Conservation (phyloP, 2,113 vertebrate genomes). For the Forbesichthys agassizii region DNA sequence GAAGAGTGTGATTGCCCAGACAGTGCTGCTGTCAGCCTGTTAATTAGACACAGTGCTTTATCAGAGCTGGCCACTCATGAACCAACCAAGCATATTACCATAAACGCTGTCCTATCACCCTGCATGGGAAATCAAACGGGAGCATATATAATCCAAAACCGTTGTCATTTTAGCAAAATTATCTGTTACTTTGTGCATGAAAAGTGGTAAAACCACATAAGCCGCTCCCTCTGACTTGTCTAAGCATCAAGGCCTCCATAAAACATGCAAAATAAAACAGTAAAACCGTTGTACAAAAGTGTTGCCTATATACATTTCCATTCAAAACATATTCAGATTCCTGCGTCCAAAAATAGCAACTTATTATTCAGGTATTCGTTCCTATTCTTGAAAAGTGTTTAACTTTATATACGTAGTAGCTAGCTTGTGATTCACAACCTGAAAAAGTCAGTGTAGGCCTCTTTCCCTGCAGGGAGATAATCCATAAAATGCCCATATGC, state of each 20-base stretch:
- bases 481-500: no score
- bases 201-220: slow-evolving; percentile 6
- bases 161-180: slow-evolving; percentile 35
- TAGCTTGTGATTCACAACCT: slow-evolving; percentile 20
- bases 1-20: slow-evolving; percentile 73
- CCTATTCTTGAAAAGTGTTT: neutral
- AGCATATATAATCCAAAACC: slow-evolving; percentile 33
- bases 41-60: slow-evolving; percentile 79
- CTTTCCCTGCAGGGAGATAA: no score
- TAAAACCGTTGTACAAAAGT: neutral
- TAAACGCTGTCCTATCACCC: slow-evolving; percentile 57
- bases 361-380: slow-evolving; percentile 44
- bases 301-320: no score
- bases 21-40: slow-evolving; percentile 72
- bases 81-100: slow-evolving; percentile 54
- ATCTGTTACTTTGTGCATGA: slow-evolving; percentile 21
- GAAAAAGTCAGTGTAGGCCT: neutral
- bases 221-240: neutral
- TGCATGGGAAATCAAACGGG: slow-evolving; percentile 26
- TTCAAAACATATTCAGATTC: slow-evolving; percentile 9
- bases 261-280: neutral
- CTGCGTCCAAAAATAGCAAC: slow-evolving; percentile 34
- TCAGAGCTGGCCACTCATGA: slow-evolving; percentile 71
- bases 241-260: neutral
- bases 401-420: slow-evolving; percentile 12